A percentile compares a stretch with the other conserved stretches of the same genome.
These are phyloP conservation scores for Melanaphis sacchari DNA, from an alignment of 1,140 invertebrate species.

Conservation along the genomic window DNA sequence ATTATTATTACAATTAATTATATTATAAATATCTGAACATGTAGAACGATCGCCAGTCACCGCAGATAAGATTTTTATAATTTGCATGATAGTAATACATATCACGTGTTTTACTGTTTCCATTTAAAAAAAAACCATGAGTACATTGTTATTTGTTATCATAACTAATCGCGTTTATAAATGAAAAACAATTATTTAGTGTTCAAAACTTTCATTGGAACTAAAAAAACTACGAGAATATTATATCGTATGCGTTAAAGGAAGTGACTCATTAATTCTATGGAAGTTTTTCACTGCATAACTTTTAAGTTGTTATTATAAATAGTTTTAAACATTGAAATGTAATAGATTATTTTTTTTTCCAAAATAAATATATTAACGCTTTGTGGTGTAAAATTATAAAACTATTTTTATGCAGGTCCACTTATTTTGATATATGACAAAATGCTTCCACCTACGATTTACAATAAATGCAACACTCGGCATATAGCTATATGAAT, in stretches of 20 bases:
- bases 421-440: neutral
- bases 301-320: conserved; percentile 25
- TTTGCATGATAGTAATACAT: neutral
- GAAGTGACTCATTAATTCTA: conserved; percentile 35
- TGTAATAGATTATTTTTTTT: neutral
- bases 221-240: conserved; percentile 6
- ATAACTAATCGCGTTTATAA: neutral
- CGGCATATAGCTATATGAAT: neutral
- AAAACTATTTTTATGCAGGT: neutral
- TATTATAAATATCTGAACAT: neutral
- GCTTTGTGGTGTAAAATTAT: neutral
- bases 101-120: neutral
- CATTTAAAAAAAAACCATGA: neutral
- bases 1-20: neutral
- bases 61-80: neutral
- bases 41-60: neutral
- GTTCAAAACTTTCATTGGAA: neutral
- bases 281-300: neutral
- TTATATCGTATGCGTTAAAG: conserved; percentile 3
- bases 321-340: neutral
- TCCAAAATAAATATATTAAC: neutral
- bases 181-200: conserved; percentile 26
- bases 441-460: neutral
- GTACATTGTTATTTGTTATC: neutral
- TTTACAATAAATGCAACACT: neutral